phyloP scores from a whole-genome alignment of 2,113 vertebrate species.

The Microcebus griseorufus region DNA sequence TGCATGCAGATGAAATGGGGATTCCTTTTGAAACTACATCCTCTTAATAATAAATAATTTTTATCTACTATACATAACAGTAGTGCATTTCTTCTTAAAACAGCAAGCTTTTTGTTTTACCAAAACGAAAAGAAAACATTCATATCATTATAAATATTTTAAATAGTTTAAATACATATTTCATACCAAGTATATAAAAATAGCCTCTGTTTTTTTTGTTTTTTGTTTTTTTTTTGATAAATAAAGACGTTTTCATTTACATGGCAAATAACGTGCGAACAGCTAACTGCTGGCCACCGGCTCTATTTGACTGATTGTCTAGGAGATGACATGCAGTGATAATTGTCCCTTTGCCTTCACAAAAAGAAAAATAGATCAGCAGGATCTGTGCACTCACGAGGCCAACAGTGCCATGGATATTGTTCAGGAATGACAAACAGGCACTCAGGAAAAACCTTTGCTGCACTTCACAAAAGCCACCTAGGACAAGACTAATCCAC shows the following conservation, averaged over 20 bases:
- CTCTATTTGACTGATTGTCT: slow-evolving; percentile 90
- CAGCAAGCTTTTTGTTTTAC: slow-evolving; percentile 84
- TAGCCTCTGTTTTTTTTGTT: slow-evolving; percentile 80
- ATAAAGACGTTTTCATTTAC: slow-evolving; percentile 89
- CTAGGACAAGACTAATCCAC: slow-evolving; percentile 63
- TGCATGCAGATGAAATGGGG: slow-evolving; percentile 85
- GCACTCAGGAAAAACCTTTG: slow-evolving; percentile 82
- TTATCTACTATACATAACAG: slow-evolving; percentile 83
- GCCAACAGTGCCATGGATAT: slow-evolving; percentile 80
- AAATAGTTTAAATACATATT: slow-evolving; percentile 87
- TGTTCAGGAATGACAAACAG: slow-evolving; percentile 84
- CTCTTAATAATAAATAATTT: slow-evolving; percentile 83
- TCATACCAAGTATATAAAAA: slow-evolving; percentile 92
- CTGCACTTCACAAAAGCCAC: slow-evolving; percentile 83
- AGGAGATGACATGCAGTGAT: slow-evolving; percentile 88
- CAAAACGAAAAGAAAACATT: slow-evolving; percentile 87
- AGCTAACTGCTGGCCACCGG: slow-evolving; percentile 86
- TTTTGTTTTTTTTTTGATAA: slow-evolving; percentile 82
- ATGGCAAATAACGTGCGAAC: slow-evolving; percentile 88
- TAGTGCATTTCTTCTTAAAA: slow-evolving; percentile 86
- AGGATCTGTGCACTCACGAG: slow-evolving; percentile 82
- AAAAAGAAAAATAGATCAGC: slow-evolving; percentile 87
- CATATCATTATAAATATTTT: slow-evolving; percentile 89
- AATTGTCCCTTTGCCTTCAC: slow-evolving; percentile 85
- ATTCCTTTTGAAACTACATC: slow-evolving; percentile 83